Evolutionary conservation across 2,888 invertebrate genomes (phyloP).

Genomic region (Tetanocera ferruginea): DNA sequence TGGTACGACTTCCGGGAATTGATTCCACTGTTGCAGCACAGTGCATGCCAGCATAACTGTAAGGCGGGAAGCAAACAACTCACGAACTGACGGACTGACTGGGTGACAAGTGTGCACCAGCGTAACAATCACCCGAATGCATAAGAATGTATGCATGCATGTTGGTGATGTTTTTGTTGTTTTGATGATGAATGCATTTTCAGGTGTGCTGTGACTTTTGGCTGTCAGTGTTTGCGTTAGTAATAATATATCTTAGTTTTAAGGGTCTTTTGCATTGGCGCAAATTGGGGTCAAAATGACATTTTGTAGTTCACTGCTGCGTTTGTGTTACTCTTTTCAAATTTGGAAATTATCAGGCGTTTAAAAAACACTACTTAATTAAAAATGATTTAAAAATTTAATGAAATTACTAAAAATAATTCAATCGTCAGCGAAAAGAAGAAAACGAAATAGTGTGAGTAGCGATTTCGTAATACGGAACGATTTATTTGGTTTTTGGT

Average conservation of each 20-base stretch:
- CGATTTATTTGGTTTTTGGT: too few relatives aligned
- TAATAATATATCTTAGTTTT: neutral
- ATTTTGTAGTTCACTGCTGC: constrained; percentile 42
- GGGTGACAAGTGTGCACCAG: neutral
- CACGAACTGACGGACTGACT: neutral
- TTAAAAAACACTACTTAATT: neutral
- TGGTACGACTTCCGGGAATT: constrained; percentile 37
- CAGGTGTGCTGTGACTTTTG: constrained; percentile 10
- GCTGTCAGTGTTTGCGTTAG: neutral
- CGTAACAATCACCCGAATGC: neutral
- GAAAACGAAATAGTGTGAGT: too few relatives aligned
- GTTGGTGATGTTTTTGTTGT: neutral
- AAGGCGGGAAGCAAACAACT: neutral
- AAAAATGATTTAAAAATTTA: too few relatives aligned
- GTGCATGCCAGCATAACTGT: neutral
- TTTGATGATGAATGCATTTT: constrained; percentile 23
- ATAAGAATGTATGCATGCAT: neutral
- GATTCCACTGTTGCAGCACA: neutral
- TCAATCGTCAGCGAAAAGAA: too few relatives aligned
- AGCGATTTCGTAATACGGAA: too few relatives aligned
- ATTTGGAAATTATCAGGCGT: neutral
- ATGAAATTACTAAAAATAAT: too few relatives aligned
- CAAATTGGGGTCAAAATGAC: constrained; percentile 35
- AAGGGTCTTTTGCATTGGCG: neutral
- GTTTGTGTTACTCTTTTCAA: constrained; percentile 11